These are phyloP conservation scores for Muntiacus muntjak DNA, from an alignment of 2,113 vertebrate species.

Conservation along the genomic window DNA sequence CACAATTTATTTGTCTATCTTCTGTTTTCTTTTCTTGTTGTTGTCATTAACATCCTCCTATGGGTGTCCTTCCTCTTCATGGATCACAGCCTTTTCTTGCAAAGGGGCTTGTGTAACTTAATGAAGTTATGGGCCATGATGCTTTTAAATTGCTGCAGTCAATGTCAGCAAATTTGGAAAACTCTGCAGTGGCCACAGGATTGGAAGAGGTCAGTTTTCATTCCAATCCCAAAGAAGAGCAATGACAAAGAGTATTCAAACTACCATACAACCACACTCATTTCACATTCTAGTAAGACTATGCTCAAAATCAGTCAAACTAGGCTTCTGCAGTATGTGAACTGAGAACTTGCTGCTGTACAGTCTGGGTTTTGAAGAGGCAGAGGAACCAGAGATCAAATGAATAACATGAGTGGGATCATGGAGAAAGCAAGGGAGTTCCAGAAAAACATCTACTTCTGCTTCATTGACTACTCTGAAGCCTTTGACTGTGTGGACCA, in stretches of 20 bases:
- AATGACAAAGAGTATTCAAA: not conserved
- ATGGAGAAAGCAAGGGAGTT: not conserved
- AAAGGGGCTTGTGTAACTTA: not conserved
- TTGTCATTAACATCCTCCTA: not conserved
- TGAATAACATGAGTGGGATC: not conserved
- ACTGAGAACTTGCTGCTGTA: not conserved
- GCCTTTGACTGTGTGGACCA: not conserved
- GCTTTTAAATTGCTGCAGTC: not conserved
- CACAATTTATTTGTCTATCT: not conserved
- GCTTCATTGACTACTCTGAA: not conserved
- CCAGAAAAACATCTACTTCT: not conserved
- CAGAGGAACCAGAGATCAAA: not conserved
- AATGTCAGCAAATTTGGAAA: not conserved
- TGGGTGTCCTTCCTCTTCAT: not conserved
- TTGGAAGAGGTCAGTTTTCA: not conserved
- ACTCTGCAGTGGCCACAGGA: not conserved
- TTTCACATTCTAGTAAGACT: not conserved
- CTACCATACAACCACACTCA: not conserved
- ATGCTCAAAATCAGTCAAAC: not conserved
- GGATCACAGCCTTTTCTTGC: not conserved
- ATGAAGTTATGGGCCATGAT: not conserved
- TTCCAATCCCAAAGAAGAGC: not conserved
- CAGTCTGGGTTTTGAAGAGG: not conserved
- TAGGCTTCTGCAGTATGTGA: not conserved
- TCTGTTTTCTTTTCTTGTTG: not conserved